phyloP scores from a whole-genome alignment of 2,113 vertebrate species.

The Nanger granti region DNA sequence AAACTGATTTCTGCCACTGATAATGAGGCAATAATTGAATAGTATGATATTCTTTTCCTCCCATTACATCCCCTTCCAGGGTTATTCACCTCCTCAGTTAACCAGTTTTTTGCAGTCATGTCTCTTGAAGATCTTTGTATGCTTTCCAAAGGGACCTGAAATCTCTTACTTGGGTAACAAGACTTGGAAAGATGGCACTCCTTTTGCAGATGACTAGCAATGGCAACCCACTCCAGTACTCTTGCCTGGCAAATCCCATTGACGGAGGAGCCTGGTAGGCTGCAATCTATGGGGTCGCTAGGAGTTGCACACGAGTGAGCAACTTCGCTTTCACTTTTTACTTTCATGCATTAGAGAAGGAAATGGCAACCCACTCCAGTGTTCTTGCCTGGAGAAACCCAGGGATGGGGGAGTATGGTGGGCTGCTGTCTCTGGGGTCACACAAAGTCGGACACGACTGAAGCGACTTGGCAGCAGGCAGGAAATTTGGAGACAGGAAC shows the following conservation, averaged over 20 bases:
- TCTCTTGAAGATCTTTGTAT: not conserved
- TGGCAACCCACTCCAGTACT: too few species aligned
- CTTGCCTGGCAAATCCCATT: too few species aligned
- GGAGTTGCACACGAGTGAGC: too few species aligned
- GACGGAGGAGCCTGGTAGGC: too few species aligned
- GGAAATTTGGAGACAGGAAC: not conserved
- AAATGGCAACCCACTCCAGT: too few species aligned
- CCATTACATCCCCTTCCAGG: not conserved
- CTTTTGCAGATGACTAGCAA: not conserved
- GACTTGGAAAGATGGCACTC: not conserved
- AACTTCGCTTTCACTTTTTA: too few species aligned
- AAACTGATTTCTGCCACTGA: not conserved
- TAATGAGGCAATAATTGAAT: not conserved
- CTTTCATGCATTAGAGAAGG: too few species aligned
- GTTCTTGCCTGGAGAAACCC: too few species aligned
- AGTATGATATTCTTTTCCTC: not conserved
- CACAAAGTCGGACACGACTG: too few species aligned
- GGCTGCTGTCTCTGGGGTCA: too few species aligned
- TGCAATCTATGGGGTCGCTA: not conserved
- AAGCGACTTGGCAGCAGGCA: too few species aligned
- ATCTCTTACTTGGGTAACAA: not conserved
- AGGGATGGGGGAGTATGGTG: too few species aligned
- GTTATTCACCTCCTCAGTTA: not conserved
- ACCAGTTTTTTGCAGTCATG: not conserved
- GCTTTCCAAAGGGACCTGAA: not conserved